These are phyloP conservation scores for Brenthis daphne DNA, from an alignment of 2,888 invertebrate genomes.

Conservation along the genomic window DNA sequence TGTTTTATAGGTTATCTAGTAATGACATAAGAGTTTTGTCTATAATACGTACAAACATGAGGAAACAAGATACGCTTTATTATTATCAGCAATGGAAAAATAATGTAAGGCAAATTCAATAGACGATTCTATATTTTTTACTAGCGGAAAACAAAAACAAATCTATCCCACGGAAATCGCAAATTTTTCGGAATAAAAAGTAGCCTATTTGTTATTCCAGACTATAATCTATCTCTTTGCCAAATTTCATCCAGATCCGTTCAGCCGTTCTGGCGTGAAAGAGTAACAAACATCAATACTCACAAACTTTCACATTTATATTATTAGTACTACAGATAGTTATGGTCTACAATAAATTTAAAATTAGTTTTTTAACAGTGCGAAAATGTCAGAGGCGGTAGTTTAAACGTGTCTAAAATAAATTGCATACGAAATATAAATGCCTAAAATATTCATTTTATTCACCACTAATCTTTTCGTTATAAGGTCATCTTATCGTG, in stretches of 20 bases:
- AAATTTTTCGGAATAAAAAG: too few relatives aligned
- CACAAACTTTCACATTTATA: too few relatives aligned
- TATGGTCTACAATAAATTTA: too few relatives aligned
- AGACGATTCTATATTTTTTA: neutral
- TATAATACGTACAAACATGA: neutral
- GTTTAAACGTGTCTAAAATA: neutral
- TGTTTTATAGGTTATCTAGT: slow-evolving; percentile 8
- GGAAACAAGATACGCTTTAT: neutral
- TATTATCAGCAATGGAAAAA: neutral
- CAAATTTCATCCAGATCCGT: too few relatives aligned
- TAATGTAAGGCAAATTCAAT: neutral
- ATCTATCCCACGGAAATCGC: too few relatives aligned
- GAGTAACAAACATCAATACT: too few relatives aligned
- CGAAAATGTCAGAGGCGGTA: neutral
- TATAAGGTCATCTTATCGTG: slow-evolving; percentile 28
- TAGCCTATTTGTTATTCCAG: too few relatives aligned
- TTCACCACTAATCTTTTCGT: slow-evolving; percentile 8
- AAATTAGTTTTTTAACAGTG: too few relatives aligned
- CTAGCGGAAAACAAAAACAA: too few relatives aligned
- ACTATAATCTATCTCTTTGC: too few relatives aligned
- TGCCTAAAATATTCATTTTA: neutral
- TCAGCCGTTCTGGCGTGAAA: too few relatives aligned
- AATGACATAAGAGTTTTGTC: neutral
- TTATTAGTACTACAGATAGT: too few relatives aligned
- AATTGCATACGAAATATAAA: neutral